Base-by-base conservation (phyloP, 2,888 invertebrate genomes). In the Platycnemis pennipes region DNA sequence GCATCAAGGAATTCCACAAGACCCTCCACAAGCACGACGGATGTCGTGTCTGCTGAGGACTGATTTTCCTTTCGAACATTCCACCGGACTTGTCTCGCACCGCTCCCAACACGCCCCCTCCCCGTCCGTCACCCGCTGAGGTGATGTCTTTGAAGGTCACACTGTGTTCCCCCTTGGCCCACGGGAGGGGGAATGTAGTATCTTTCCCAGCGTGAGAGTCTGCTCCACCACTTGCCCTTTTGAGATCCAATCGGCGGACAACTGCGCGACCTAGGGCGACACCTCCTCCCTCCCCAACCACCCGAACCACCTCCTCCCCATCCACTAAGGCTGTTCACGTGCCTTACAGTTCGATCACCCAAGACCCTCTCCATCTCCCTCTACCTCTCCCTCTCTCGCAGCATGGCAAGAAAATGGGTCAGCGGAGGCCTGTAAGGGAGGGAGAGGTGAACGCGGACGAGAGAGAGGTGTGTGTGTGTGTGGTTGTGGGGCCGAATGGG, bases 321-420 rank as follows among this genome's bases (percentile, higher is more conserved):
- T 22, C 22, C 26, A 2, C 26, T 46, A 49, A n/a, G 88, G 49
- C 31, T 22, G 31, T 37, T 37, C 7, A 37, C 88, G 53, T 53
- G 46, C 53, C 53, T 42, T 37, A 8, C 11, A 19, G 88, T 53
- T 53, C 88, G 88, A 88, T 46, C 46, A 88, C 49, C 49, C 49
- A 88, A 49, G 88, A 88, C 88, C 53, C 26, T 49, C 46, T 45
- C 88, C 19, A 8, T 44, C 31, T 46, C 26, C 1, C 26, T n/a
- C 46, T 88, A 16, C 31, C 16, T 46, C 87, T n/a, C 88, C 19
- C 87, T 88, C 37, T 88, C 88, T 53, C 45, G 37, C 88, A 49
- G 44, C 53, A 53, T 53, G 88, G 53, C 53, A 53, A 53, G 88
- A 45, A 89, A 89, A 89, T 89, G 88, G 88, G 88, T 89, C 88